Evolutionary conservation across 2,888 invertebrate genomes (phyloP), one percentile per base, ranked within the genome.

Genomic region (Limnephilus lunatus): DNA sequence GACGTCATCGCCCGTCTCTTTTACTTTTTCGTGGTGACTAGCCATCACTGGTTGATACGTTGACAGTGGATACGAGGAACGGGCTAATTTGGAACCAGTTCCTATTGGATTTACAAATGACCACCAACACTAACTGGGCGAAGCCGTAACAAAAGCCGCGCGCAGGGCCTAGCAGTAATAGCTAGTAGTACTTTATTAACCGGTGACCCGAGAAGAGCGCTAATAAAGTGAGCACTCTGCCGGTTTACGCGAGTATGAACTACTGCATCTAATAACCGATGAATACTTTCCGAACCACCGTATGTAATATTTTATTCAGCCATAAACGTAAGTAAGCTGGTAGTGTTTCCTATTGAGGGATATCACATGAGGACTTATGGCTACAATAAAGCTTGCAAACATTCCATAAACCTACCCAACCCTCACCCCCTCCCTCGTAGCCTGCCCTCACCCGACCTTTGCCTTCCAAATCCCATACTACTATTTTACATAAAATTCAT

Each of bases 361-460:
- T 83, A 83, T 83, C 35, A 83, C 35, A 83, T 32, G 83, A 25
- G 25, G 35, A 83, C 19, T 83, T 83, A 83, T 83, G 83, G 25
- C 83, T 19, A 19, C 83, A 83, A 83, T 83, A 83, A 83, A 83
- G 35, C 35, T 39, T 35, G 83, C 83, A 39, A 83, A 83, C 83
- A 83, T 83, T 35, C 83, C 83, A 83, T 83, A 83, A 83, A 83
- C 83, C 19, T 35, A 1, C 35, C 35, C 25, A 19, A 3, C 35
- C 25, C 35, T 0, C 19, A 5, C 53, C 5, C 53, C 19, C 5
- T 15, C 19, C 53, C 53, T 19, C 4, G 19, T 5, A 53, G 15
- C 25, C 68, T 44, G 44, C 44, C 68, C 19, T 25, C 25, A 19
- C 68, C 68, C 25, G 19, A 4, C 68, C 68, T 19, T 19, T 1